Conservation (phyloP, 2,113 vertebrate genomes). For the Dolichallabes microphthalmus region DNA sequence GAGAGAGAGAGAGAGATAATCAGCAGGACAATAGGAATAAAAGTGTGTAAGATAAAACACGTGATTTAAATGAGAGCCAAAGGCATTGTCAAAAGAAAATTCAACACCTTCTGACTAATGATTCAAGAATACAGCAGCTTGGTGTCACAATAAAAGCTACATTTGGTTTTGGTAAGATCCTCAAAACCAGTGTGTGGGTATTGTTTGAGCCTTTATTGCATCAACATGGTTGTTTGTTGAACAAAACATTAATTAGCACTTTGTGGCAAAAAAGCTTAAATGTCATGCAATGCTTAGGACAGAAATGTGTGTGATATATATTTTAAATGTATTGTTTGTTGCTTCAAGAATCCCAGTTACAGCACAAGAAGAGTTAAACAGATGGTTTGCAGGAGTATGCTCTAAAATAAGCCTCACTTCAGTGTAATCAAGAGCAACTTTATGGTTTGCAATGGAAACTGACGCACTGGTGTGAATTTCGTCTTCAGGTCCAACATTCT, state of each 20-base stretch:
- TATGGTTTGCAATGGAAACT: neutral
- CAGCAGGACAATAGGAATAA: neutral
- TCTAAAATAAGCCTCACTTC: neutral
- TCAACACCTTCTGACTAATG: neutral
- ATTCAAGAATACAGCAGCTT: neutral
- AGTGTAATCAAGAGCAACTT: neutral
- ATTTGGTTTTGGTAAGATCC: too few species aligned
- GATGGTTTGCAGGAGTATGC: neutral
- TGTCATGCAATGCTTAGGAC: neutral
- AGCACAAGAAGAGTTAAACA: neutral
- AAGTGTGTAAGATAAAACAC: neutral
- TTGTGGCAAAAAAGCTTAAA: neutral
- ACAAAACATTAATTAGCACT: neutral
- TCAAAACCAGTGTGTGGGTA: neutral
- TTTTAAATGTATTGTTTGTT: neutral
- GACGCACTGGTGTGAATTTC: neutral
- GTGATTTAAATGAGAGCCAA: neutral
- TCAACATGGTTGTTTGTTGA: neutral
- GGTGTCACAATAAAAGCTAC: neutral
- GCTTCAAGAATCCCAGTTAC: too few species aligned
- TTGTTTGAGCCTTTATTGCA: neutral
- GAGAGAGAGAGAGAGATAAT: neutral
- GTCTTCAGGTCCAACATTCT: constrained; percentile 9
- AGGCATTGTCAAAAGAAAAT: too few species aligned
- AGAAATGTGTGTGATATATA: neutral